Evolutionary conservation across 2,113 vertebrate genomes (phyloP).

Genomic region (Amazona guildingii): DNA sequence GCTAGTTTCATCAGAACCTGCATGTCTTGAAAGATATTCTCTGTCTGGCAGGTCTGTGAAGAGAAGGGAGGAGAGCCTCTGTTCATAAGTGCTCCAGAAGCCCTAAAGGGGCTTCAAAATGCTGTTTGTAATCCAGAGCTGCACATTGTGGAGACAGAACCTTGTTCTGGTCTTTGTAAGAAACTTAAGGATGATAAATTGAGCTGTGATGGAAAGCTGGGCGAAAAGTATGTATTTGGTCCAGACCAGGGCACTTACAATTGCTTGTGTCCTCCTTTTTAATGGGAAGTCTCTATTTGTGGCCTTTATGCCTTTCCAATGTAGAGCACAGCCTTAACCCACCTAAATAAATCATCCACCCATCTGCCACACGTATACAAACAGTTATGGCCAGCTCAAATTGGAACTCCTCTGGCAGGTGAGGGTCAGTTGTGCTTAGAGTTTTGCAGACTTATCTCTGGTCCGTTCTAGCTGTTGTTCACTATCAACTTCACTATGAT

Average conservation of each 20-base stretch:
- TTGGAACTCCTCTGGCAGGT: not conserved
- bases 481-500: accelerated
- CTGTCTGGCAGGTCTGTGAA: not conserved
- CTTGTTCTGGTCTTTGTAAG: not conserved
- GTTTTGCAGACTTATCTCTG: not conserved
- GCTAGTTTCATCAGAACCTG: not conserved
- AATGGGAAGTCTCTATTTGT: not conserved
- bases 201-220: not conserved
- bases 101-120: not conserved
- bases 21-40: not conserved
- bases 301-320: not conserved
- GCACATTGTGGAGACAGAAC: not conserved
- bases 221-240: not conserved
- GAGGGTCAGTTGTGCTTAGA: not conserved
- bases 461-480: accelerated
- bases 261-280: not conserved
- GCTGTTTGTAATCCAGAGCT: not conserved
- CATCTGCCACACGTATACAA: accelerated
- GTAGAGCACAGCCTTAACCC: not conserved
- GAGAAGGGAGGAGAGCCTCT: not conserved
- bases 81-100: not conserved
- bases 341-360: not conserved
- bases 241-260: accelerated
- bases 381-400: not conserved
- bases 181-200: not conserved